These are phyloP conservation scores for Axea sp. DNA, from an alignment of 2,888 invertebrate species.

Conservation along the genomic window DNA sequence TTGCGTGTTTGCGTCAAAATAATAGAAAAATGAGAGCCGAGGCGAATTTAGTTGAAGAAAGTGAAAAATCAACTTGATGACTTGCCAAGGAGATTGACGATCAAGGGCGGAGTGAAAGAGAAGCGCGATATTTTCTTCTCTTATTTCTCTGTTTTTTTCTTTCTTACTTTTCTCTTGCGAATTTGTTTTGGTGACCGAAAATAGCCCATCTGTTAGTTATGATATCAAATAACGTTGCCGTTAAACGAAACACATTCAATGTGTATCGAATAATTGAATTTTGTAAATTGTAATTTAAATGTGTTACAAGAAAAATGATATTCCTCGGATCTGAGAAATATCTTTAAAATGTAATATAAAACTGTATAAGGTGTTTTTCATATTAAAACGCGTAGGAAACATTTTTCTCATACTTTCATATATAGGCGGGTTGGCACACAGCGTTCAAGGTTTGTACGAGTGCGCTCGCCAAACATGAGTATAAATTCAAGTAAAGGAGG, in stretches of 20 bases:
- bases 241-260: conserved; percentile 32
- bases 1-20: conserved; percentile 26
- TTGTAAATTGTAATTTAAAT: conserved; percentile 30
- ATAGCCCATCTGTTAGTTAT: conserved; percentile 25
- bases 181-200: conserved; percentile 18
- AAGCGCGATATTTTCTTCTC: conserved; percentile 2
- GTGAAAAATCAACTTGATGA: conserved; percentile 54
- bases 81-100: conserved; percentile 48
- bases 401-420: conserved; percentile 57
- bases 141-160: not conserved
- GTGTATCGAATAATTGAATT: conserved; percentile 39
- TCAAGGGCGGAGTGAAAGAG: conserved; percentile 16
- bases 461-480: conserved; percentile 57
- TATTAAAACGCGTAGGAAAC: conserved; percentile 57
- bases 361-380: conserved; percentile 58
- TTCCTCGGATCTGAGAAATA: conserved; percentile 28
- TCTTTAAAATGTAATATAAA: conserved; percentile 57
- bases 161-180: not conserved
- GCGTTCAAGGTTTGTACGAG: conserved; percentile 35
- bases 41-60: conserved; percentile 23
- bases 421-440: conserved; percentile 54
- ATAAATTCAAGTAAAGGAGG: conserved; percentile 60
- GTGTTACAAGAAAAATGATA: conserved; percentile 53
- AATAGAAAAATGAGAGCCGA: conserved; percentile 39
- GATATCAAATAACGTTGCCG: not conserved